Conservation (phyloP, 2,797 vertebrate genomes). For the Furcifer pardalis region DNA sequence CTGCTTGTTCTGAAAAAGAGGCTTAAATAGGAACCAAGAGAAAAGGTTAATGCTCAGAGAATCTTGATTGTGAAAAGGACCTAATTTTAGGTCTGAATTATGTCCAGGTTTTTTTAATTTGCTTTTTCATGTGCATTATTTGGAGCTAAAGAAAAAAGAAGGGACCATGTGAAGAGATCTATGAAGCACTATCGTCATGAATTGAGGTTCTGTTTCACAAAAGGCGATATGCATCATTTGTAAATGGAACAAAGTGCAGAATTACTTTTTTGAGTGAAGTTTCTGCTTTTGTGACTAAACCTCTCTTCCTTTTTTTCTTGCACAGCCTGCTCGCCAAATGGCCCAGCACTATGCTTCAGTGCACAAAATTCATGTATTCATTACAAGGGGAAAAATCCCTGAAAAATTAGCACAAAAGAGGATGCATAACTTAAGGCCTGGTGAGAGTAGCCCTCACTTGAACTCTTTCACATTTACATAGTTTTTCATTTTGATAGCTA, state of each 20-base stretch:
- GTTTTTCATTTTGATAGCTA: conserved; percentile 54
- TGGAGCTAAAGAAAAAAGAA: conserved; percentile 46
- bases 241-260: conserved; percentile 67
- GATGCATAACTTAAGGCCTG: conserved; percentile 64
- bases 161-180: conserved; percentile 56
- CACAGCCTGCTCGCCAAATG: conserved; percentile 67
- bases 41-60: conserved; percentile 69
- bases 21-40: too few species aligned
- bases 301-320: conserved; percentile 72
- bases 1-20: conserved; percentile 61
- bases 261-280: conserved; percentile 63
- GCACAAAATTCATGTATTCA: conserved; percentile 78
- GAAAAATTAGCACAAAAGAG: conserved; percentile 70
- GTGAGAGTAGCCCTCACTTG: conserved; percentile 61
- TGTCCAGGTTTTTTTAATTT: conserved; percentile 55
- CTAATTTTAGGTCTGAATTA: conserved; percentile 63
- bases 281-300: conserved; percentile 75
- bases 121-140: conserved; percentile 62
- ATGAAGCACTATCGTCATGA: conserved; percentile 61
- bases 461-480: conserved; percentile 64
- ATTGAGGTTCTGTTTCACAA: conserved; percentile 65
- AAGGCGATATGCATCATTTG: conserved; percentile 68
- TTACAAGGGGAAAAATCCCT: conserved; percentile 52
- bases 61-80: conserved; percentile 61
- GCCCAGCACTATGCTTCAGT: conserved; percentile 69